Base-by-base conservation (phyloP, 1,140 invertebrate genomes). In the Drosophila kurseongensis region DNA sequence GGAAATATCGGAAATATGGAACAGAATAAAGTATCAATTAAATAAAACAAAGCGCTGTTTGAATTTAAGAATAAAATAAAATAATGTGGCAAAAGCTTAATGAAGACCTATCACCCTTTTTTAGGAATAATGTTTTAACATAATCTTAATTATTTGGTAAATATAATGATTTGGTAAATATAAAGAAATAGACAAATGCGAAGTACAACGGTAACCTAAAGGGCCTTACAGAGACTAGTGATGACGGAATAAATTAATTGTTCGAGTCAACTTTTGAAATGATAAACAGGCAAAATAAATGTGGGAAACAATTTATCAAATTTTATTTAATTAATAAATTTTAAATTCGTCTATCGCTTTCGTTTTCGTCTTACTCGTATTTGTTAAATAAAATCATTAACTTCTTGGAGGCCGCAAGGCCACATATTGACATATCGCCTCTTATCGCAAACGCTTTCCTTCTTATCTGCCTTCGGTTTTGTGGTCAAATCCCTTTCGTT, bases 401-500 rank as follows among this genome's bases (percentile, higher is more conserved):
- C 6, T 7, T 57, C 45, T 23, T 5, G 14, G 16, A 23, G 32
- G 14, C 13, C 10, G 4, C 0, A 59, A 1, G 40, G 7, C n/a
- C 47, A 40, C 27, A 40, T 40, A 40, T 55, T 55, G 59, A 42
- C 23, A 40, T 13, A 13, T 23, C 41, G 4, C 40, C 1, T 61
- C 41, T 32, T 48, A 65, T 35, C 59, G 12, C 16, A 73, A 23
- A 52, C 35, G 42, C 23, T 23, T 63, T 3, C n/a, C 32, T 55
- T 54, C 18, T 47, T 50, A 62, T 55, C 14, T 8, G 1, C 10
- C 5, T 32, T 10, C 40, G 14, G n/a, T 48, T 4, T 69, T 50
- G 63, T 50, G 67, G 67, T 40, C 47, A 59, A 73, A 27, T 47
- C 27, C 38, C 23, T 27, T 75, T n/a, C 23, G 41, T 63, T 48